Conservation (phyloP, 2,113 vertebrate genomes). For the Cyprinodon brontotheroides region DNA sequence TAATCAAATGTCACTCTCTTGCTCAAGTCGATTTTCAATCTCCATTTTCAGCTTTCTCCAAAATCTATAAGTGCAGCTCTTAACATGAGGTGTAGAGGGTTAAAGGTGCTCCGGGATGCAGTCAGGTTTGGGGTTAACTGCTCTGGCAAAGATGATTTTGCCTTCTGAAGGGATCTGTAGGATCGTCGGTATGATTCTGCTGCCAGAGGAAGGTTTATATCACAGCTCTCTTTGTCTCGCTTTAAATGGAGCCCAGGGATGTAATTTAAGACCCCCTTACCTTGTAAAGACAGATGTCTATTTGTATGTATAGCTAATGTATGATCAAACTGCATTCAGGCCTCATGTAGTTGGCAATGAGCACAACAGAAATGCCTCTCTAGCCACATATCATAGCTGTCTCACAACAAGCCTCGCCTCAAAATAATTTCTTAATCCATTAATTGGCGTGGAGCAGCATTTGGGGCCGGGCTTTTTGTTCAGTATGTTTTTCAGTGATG, state of each 20-base stretch:
- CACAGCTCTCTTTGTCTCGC: conserved; percentile 9
- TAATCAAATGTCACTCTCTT: conserved; percentile 43
- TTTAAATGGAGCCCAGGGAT: conserved; percentile 8
- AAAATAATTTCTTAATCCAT: conserved; percentile 79
- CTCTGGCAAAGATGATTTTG: conserved; percentile 47
- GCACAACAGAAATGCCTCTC: conserved; percentile 55
- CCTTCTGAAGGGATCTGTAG: conserved; percentile 34
- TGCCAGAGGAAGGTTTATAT: conserved; percentile 24
- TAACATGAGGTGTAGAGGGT: conserved; percentile 34
- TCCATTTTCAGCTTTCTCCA: conserved; percentile 47
- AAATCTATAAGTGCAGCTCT: conserved; percentile 59
- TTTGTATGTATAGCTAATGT: conserved; percentile 36
- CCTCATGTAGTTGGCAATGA: conserved; percentile 48
- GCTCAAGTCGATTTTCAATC: conserved; percentile 53
- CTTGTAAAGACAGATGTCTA: conserved; percentile 35
- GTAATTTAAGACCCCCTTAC: conserved; percentile 30
- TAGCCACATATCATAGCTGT: conserved; percentile 72
- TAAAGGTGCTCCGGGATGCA: conserved; percentile 22
- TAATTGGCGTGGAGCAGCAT: conserved; percentile 76
- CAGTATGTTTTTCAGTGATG: conserved; percentile 77
- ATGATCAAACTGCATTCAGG: conserved; percentile 45
- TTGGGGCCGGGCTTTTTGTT: conserved; percentile 73
- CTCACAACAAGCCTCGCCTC: conserved; percentile 69
- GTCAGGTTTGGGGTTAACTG: conserved; percentile 52
- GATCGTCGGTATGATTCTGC: conserved; percentile 41